These are phyloP conservation scores for Melipona bicolor DNA, from an alignment of 2,888 invertebrate genomes.

Conservation along the genomic window DNA sequence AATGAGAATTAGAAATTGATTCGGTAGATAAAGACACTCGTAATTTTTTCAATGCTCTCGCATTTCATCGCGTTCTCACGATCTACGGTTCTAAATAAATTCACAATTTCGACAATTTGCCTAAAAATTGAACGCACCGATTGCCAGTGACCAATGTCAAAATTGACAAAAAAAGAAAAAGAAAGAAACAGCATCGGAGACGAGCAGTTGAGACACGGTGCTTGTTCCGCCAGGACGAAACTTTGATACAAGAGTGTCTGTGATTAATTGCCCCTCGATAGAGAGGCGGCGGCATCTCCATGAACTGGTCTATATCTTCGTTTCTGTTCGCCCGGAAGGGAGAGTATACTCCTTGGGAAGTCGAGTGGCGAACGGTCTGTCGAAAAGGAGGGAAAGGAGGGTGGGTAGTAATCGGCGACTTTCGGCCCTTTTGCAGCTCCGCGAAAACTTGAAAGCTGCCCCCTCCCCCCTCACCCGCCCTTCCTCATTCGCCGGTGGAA, in stretches of 20 bases:
- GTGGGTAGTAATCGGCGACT: conserved; percentile 45
- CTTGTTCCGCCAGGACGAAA: conserved; percentile 15
- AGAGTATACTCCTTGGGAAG: conserved; percentile 43
- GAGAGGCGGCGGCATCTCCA: conserved; percentile 21
- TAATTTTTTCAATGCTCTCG: no score
- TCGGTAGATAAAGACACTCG: no score
- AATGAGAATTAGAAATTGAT: no score
- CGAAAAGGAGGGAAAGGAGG: conserved; percentile 40
- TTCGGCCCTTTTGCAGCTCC: conserved; percentile 44
- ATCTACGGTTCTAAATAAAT: fast-evolving
- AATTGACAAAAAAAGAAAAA: no score
- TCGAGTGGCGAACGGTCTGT: conserved; percentile 5
- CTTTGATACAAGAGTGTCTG: background rate
- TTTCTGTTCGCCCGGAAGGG: conserved; percentile 5
- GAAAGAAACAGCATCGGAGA: background rate
- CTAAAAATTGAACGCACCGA: background rate
- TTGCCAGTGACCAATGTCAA: background rate
- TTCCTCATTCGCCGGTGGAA: background rate
- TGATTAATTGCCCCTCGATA: conserved; percentile 27
- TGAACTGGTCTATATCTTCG: conserved; percentile 37
- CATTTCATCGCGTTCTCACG: background rate
- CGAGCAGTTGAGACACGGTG: background rate
- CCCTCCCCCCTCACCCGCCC: background rate
- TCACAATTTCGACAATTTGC: background rate
- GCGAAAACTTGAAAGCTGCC: conserved; percentile 47